These are phyloP conservation scores for Eulemur rufifrons DNA, from an alignment of 2,113 vertebrate species.

Conservation along the genomic window DNA sequence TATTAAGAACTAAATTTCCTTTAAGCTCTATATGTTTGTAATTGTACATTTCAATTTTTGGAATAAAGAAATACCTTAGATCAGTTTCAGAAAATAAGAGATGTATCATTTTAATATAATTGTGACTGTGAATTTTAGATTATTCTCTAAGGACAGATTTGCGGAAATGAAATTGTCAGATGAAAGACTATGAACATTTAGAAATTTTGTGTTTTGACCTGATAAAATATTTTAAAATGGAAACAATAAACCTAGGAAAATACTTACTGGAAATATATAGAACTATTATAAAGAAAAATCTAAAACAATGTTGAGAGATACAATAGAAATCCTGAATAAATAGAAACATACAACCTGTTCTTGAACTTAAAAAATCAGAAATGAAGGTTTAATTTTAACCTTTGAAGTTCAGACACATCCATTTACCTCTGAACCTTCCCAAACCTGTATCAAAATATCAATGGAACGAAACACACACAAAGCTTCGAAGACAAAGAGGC, in stretches of 20 bases:
- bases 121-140: background rate
- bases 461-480: background rate
- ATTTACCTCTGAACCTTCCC: background rate
- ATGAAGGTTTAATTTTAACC: background rate
- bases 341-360: background rate
- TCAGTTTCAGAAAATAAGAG: background rate
- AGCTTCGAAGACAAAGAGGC: background rate
- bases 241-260: background rate
- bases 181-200: background rate
- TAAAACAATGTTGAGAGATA: background rate
- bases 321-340: background rate
- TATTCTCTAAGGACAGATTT: background rate
- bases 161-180: background rate
- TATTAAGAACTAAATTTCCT: background rate
- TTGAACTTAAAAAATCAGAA: background rate
- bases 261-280: background rate
- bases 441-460: background rate
- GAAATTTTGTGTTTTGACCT: background rate
- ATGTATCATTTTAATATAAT: background rate
- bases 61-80: background rate
- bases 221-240: background rate
- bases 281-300: background rate
- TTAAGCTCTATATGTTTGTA: background rate
- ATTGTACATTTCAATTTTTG: background rate
- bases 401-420: background rate